A percentile compares a stretch with the other conserved stretches of the same genome.
Evolutionary conservation across 2,797 vertebrate genomes (phyloP).

Genomic region (Nothura maculosa): DNA sequence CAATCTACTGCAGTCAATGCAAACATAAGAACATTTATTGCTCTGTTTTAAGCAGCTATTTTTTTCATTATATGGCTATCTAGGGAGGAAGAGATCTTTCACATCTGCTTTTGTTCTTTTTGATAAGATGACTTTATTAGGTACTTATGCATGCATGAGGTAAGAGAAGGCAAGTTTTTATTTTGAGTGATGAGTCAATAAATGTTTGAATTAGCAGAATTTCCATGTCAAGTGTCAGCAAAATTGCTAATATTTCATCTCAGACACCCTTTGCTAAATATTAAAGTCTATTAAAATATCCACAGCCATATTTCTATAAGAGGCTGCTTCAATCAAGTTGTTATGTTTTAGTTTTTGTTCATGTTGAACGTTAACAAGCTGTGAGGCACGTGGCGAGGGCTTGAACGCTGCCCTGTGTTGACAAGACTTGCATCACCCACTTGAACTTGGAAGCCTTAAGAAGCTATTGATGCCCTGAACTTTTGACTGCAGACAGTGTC

Average conservation of each 20-base stretch:
- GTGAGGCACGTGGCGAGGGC: not conserved
- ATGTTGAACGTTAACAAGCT: not conserved
- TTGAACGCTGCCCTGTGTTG: not conserved
- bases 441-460: not conserved
- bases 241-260: not conserved
- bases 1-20: not conserved
- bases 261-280: not conserved
- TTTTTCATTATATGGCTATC: not conserved
- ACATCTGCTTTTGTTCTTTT: constrained; percentile 23
- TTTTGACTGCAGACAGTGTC: not conserved
- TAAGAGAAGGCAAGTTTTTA: constrained; percentile 18
- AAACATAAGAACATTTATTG: not conserved
- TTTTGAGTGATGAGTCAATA: not conserved
- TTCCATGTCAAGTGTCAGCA: not conserved
- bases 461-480: not conserved
- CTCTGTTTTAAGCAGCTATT: not conserved
- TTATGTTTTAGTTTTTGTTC: not conserved
- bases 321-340: not conserved
- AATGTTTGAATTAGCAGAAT: not conserved
- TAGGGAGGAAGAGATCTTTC: constrained; percentile 1
- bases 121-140: not conserved
- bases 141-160: not conserved
- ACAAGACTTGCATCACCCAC: not conserved
- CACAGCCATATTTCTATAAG: not conserved
- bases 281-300: not conserved